Evolutionary conservation across 2,888 invertebrate genomes (phyloP).

Genomic region (Philaethria dido): DNA sequence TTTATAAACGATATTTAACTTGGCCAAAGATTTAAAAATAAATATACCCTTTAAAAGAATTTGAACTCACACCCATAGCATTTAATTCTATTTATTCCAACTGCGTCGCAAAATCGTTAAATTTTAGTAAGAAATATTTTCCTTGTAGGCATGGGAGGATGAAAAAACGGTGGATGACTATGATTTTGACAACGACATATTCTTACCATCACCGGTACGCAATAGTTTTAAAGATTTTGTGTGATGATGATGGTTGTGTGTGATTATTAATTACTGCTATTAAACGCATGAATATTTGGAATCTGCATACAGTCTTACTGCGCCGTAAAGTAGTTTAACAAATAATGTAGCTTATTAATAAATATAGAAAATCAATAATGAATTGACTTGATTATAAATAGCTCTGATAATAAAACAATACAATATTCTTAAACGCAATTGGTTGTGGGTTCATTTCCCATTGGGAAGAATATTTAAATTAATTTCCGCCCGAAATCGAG

Average conservation of each 20-base stretch:
- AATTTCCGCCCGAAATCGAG: no score
- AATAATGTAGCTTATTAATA: no score
- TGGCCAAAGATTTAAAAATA: background rate
- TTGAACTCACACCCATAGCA: background rate
- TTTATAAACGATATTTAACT: no score
- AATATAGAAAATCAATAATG: no score
- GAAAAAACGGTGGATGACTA: slow-evolving; percentile 72
- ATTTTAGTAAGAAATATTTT: slow-evolving; percentile 8
- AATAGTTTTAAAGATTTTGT: background rate
- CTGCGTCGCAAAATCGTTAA: background rate
- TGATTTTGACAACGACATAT: slow-evolving; percentile 73
- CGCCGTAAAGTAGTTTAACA: background rate
- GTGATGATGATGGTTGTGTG: no score
- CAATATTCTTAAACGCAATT: no score
- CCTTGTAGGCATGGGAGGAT: slow-evolving; percentile 76
- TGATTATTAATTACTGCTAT: background rate
- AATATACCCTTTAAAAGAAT: background rate
- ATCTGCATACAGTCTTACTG: background rate
- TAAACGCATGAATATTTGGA: slow-evolving; percentile 12
- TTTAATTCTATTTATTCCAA: background rate
- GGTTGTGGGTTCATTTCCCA: no score
- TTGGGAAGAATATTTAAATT: no score
- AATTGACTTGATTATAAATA: no score
- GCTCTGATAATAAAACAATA: no score
- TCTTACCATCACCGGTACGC: slow-evolving; percentile 70